Evolutionary conservation across 1,140 invertebrate genomes (phyloP), one percentile per base, ranked within the genome.

Genomic region (Dendroctonus valens): DNA sequence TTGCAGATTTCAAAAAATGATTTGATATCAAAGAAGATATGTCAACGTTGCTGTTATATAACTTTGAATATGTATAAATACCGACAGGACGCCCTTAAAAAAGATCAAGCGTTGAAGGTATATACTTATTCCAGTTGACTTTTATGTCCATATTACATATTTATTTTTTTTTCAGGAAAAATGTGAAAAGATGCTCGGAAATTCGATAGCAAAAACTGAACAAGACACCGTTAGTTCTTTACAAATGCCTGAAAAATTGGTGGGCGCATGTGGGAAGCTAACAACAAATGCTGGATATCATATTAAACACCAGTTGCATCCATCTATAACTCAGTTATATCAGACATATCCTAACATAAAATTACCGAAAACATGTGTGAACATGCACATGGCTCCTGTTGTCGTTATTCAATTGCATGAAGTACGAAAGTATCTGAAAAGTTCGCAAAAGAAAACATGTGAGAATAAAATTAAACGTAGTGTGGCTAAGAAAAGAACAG

Each of bases 41-140:
- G 68, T 46, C 39, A 66, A 37, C 60, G 65, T 15, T 69, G 68
- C 53, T 58, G 44, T 37, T 12, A 58, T 11, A 62, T 66, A 39
- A 60, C 49, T 14, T 39, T 69, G 40, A 65, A 66, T 50, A 66
- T 69, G 68, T 58, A 48, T 12, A 14, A 69, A 26, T 69, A 66
- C 48, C 48, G 68, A 39, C 39, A 59, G 14, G 44, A 55, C 9
- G 59, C 63, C 14, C n/a, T 58, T 11, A 46, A 58, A n/a, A 53
- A 66, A 11, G 64, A 69, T 46, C 40, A 26, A 46, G 11, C 15
- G 5, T 46, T 69, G 12, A 66, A 66, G 59, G 68, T 69, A 62
- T 46, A 14, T 5, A 9, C 37, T 6, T 9, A 52, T 52, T 9
- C 12, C 6, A 6, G 37, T 14, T 52, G 9, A 3, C 37, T 12